phyloP scores from a whole-genome alignment of 2,797 vertebrate genomes.

The Loris lydekkerianus region DNA sequence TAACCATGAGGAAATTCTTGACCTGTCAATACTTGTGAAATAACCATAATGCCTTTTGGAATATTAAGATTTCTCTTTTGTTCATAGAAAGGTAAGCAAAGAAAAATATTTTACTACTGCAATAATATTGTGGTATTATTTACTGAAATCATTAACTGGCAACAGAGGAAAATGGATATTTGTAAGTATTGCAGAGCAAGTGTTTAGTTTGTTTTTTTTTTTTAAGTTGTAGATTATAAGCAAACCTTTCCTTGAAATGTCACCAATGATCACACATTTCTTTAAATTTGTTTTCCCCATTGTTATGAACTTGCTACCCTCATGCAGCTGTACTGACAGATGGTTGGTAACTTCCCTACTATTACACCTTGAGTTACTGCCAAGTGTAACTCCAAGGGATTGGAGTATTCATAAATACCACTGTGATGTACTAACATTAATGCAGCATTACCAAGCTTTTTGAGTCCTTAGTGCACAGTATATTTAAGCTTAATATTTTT shows the following conservation, averaged over 20 bases:
- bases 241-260: constrained; percentile 1
- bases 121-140: not conserved
- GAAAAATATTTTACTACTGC: not conserved
- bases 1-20: not conserved
- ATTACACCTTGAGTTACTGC: constrained; percentile 76
- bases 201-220: not conserved
- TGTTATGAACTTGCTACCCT: constrained; percentile 59
- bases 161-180: not conserved
- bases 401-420: constrained; percentile 23
- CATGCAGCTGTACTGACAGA: constrained; percentile 77
- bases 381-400: constrained; percentile 75
- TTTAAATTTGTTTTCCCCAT: constrained; percentile 61
- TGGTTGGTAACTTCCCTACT: constrained; percentile 67
- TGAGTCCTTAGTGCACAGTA: constrained; percentile 55
- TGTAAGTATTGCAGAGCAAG: not conserved
- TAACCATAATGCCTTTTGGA: not conserved
- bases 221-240: not conserved
- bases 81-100: not conserved
- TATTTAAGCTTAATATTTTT: constrained; percentile 67
- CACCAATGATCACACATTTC: not conserved
- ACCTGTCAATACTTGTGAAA: not conserved
- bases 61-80: not conserved
- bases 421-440: constrained; percentile 59
- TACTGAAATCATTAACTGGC: not conserved
- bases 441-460: constrained; percentile 56